Conservation (phyloP, 2,888 invertebrate species). For the Nephrotoma guestfalica region DNA sequence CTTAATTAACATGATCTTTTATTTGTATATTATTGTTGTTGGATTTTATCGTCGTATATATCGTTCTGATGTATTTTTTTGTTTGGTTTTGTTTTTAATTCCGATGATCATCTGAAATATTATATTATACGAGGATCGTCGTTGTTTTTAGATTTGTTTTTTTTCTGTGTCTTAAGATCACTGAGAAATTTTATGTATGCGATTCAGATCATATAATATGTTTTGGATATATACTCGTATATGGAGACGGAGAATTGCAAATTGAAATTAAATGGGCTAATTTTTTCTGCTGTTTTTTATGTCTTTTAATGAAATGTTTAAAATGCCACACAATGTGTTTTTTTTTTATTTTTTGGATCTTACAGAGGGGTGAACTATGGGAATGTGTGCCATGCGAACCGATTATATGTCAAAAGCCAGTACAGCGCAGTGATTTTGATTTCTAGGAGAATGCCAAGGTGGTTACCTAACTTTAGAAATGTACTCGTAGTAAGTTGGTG, state of each 20-base stretch:
- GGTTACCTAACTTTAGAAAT: too few species aligned
- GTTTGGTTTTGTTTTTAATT: background rate
- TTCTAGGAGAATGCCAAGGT: too few species aligned
- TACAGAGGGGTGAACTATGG: background rate
- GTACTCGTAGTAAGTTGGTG: too few species aligned
- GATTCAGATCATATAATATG: background rate
- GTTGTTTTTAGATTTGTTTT: background rate
- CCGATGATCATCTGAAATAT: background rate
- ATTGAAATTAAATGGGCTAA: background rate
- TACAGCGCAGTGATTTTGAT: too few species aligned
- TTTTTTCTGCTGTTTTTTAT: background rate
- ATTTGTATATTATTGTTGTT: background rate
- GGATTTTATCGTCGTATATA: background rate
- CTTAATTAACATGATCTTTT: constrained; percentile 4
- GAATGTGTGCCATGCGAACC: background rate
- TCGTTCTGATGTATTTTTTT: background rate
- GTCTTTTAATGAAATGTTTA: background rate
- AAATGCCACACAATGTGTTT: background rate
- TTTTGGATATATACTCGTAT: background rate
- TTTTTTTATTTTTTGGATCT: background rate
- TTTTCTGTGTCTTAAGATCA: background rate
- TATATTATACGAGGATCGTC: background rate
- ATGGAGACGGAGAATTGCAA: background rate
- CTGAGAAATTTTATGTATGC: background rate
- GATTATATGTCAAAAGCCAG: too few species aligned